Evolutionary conservation across 2,888 invertebrate genomes (phyloP).

Genomic region (Argyra leucocephala): DNA sequence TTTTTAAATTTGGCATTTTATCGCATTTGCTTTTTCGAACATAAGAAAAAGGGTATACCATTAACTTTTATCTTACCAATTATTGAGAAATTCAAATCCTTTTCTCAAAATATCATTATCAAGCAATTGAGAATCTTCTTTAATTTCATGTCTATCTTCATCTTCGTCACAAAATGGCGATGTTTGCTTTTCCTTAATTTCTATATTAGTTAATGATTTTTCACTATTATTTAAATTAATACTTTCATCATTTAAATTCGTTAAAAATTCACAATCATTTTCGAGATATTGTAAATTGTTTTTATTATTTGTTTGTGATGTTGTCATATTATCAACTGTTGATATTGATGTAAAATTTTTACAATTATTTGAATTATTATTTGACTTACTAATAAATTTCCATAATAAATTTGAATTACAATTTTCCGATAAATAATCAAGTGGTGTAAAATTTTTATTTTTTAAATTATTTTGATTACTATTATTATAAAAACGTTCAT

Average conservation of each 20-base stretch:
- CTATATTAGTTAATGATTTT: neutral
- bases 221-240: neutral
- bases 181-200: conserved; percentile 13
- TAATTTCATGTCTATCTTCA: conserved; percentile 23
- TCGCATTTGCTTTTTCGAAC: too few relatives aligned
- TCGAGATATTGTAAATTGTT: neutral
- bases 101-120: conserved; percentile 28
- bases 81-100: conserved; percentile 35
- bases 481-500: neutral
- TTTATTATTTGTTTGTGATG: neutral
- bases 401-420: neutral
- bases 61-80: conserved; percentile 28
- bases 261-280: neutral
- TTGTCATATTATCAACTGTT: too few relatives aligned
- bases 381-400: neutral
- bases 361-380: neutral
- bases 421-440: neutral
- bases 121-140: conserved; percentile 29
- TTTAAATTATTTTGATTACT: neutral
- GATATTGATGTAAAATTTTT: too few relatives aligned
- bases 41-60: neutral
- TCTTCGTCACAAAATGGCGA: conserved; percentile 21
- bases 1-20: too few relatives aligned
- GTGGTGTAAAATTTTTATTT: neutral
- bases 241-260: neutral